Conservation (phyloP, 1,140 invertebrate genomes). For the Magallana angulata region DNA sequence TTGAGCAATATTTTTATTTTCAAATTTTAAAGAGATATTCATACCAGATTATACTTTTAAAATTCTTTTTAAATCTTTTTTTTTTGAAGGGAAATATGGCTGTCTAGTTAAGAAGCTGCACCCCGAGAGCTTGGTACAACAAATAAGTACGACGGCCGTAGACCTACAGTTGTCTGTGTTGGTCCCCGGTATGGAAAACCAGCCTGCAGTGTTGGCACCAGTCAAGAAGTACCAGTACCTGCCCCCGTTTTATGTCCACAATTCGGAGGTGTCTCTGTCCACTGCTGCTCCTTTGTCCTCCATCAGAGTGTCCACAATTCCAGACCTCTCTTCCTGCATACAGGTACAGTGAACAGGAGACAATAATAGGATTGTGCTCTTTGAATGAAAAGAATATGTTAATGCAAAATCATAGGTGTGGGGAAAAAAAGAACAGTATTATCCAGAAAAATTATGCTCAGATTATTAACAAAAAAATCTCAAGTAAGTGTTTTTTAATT, state of each 20-base stretch:
- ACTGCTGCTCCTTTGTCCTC: conserved; percentile 64
- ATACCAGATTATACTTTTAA: no score
- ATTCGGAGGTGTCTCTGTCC: conserved; percentile 71
- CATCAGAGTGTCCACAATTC: conserved; percentile 67
- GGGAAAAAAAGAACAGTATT: no score
- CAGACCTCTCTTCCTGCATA: conserved; percentile 62
- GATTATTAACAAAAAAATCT: no score
- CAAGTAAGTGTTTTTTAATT: no score
- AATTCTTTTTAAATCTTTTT: background rate
- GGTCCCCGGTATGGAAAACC: conserved; percentile 62
- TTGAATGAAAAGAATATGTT: background rate
- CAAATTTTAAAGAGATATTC: no score
- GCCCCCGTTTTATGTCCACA: conserved; percentile 76
- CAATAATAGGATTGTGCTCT: background rate
- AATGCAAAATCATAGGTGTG: no score
- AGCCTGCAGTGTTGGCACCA: conserved; percentile 66
- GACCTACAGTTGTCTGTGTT: conserved; percentile 64
- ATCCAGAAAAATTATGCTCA: no score
- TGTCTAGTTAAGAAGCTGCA: conserved; percentile 63
- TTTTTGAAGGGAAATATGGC: conserved; percentile 67
- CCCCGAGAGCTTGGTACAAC: conserved; percentile 45
- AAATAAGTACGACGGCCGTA: conserved; percentile 69
- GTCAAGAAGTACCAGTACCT: conserved; percentile 70
- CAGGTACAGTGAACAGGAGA: conserved; percentile 60
- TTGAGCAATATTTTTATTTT: background rate